These are phyloP conservation scores for Stegodyphus mimosarum DNA, from an alignment of 1,140 invertebrate species.

Conservation along the genomic window DNA sequence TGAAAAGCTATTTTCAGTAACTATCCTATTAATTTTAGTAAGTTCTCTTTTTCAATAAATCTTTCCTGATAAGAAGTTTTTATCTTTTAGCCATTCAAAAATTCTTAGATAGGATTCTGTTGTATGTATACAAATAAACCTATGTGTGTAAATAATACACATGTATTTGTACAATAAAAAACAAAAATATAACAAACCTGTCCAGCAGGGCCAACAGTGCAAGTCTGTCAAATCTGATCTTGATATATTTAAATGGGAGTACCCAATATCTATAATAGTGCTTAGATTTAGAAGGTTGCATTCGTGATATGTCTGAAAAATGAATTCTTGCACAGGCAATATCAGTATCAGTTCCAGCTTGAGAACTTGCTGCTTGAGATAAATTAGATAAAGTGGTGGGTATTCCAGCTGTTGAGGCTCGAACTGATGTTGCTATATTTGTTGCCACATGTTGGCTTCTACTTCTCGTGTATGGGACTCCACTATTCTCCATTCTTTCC, in stretches of 20 bases:
- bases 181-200: conserved; percentile 66
- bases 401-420: conserved; percentile 24
- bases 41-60: no score
- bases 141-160: no score
- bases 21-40: no score
- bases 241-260: conserved; percentile 71
- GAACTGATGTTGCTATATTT: not conserved
- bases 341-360: conserved; percentile 66
- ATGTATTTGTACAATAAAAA: no score
- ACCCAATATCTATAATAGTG: conserved; percentile 89
- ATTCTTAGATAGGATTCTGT: no score
- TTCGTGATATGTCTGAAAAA: conserved; percentile 25
- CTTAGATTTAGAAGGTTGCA: conserved; percentile 72
- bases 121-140: no score
- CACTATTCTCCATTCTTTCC: not conserved
- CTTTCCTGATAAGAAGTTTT: no score
- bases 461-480: not conserved
- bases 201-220: conserved; percentile 93
- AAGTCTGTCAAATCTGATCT: conserved; percentile 88
- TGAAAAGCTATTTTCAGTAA: no score
- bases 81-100: no score
- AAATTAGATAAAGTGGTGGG: conserved; percentile 53
- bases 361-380: conserved; percentile 63
- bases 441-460: not conserved
- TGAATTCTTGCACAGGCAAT: conserved; percentile 56